phyloP scores from a whole-genome alignment of 2,797 vertebrate genomes.

The Astyanax mexicanus region DNA sequence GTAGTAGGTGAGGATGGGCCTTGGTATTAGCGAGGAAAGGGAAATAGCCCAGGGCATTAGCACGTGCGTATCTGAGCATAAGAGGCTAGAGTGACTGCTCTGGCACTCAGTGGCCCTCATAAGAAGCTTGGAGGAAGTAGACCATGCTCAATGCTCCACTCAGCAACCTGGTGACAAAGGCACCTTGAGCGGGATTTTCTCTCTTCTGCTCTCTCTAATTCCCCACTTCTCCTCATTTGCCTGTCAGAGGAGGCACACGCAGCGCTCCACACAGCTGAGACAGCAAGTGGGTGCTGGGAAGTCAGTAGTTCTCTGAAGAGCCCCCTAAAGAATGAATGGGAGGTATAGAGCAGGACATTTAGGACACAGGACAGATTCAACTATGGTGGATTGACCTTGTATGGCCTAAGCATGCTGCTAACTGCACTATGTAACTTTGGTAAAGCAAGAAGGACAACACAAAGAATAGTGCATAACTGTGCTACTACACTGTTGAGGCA shows the following conservation, averaged over 20 bases:
- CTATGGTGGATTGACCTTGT: constrained; percentile 32
- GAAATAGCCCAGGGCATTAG: constrained; percentile 52
- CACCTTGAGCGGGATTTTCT: constrained; percentile 68
- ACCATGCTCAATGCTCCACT: constrained; percentile 45
- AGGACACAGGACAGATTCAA: constrained; percentile 35
- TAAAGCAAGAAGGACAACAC: no score
- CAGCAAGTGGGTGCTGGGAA: constrained; percentile 6
- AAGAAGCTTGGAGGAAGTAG: constrained; percentile 57
- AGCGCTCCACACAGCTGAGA: constrained; percentile 31
- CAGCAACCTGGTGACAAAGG: constrained; percentile 63
- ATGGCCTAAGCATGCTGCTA: no score
- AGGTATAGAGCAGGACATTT: constrained; percentile 37
- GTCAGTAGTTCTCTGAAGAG: constrained; percentile 39
- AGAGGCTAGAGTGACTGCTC: constrained; percentile 45
- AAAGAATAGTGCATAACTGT: no score
- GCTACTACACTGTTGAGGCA: no score
- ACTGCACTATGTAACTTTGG: no score
- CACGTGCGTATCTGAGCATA: constrained; percentile 45
- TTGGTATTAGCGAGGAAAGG: constrained; percentile 43
- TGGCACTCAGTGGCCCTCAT: constrained; percentile 42
- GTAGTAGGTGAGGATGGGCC: constrained; percentile 37
- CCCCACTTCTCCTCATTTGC: constrained; percentile 47
- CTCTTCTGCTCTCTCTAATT: constrained; percentile 56
- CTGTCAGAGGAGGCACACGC: constrained; percentile 34
- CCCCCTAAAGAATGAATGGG: constrained; percentile 38